Conservation (phyloP, 30 jellyfish, hydroid and myxozoan genomes). For the Chrysaora quinquecirrha region DNA sequence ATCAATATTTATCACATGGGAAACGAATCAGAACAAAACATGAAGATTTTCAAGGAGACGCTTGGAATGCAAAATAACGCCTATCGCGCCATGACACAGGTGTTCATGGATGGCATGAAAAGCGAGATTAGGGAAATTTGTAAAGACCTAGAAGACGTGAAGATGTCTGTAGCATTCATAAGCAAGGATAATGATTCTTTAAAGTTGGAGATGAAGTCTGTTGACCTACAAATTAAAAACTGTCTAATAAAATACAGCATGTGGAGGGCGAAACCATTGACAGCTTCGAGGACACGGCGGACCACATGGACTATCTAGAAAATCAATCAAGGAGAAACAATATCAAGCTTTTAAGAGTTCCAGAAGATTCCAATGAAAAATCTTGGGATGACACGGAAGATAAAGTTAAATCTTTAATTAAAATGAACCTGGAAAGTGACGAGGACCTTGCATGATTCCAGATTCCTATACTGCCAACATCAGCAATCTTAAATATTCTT, state of each 20-base stretch:
- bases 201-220: conserved; percentile 30
- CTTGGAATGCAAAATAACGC: conserved; percentile 25
- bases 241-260: conserved; percentile 9
- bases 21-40: conserved; percentile 13
- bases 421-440: conserved; percentile 3
- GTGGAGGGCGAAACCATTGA: conserved; percentile 13
- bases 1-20: conserved; percentile 12
- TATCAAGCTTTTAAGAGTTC: conserved; percentile 50
- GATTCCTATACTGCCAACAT: conserved; percentile 25
- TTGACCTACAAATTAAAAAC: conserved; percentile 8
- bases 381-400: conserved; percentile 65
- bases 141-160: conserved; percentile 30
- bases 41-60: conserved; percentile 13
- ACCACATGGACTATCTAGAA: conserved; percentile 43
- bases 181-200: conserved; percentile 60
- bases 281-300: conserved; percentile 60
- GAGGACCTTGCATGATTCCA: conserved; percentile 30
- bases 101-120: conserved; percentile 21
- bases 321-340: conserved; percentile 50
- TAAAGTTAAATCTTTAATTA: conserved; percentile 37
- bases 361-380: conserved; percentile 50
- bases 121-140: conserved; percentile 17
- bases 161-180: conserved; percentile 44
- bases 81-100: conserved; percentile 22
- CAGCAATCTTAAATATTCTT: conserved; percentile 25